A percentile compares a stretch with the other conserved stretches of the same genome.
Conservation (phyloP, 2,888 invertebrate genomes). For the Metacarcinus magister region DNA sequence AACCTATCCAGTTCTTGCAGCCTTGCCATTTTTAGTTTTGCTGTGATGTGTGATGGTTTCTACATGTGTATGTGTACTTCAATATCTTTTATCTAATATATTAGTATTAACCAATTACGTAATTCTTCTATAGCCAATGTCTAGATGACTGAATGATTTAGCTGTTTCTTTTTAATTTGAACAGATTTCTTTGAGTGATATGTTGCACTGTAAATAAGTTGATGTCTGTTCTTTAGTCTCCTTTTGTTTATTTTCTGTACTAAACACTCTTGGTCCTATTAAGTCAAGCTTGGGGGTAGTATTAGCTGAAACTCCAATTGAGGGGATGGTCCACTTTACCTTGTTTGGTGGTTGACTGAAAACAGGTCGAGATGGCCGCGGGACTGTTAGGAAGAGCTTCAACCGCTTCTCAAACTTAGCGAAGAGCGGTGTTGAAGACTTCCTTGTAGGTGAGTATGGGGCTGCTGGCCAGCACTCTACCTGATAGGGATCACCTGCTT, state of each 20-base stretch:
- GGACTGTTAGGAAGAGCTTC: conserved; percentile 89
- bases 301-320: conserved; percentile 8
- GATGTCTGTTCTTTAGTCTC: background rate
- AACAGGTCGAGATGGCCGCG: conserved; percentile 85
- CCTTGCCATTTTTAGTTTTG: background rate
- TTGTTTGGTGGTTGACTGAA: conserved; percentile 67
- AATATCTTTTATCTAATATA: background rate
- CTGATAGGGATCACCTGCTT: conserved; percentile 38
- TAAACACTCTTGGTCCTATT: conserved; percentile 26
- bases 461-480: background rate
- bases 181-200: conserved; percentile 7
- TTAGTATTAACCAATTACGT: background rate
- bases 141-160: background rate
- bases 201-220: conserved; percentile 6
- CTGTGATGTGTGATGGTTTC: background rate
- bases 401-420: conserved; percentile 95
- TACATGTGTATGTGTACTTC: background rate
- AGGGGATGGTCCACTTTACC: conserved; percentile 55
- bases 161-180: background rate
- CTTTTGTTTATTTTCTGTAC: background rate
- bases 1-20: background rate
- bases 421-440: conserved; percentile 95
- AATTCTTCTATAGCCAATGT: background rate
- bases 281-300: background rate
- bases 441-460: conserved; percentile 89